Evolutionary conservation across 2,797 vertebrate genomes (phyloP).

Genomic region (Pseudochirops cupreus): DNA sequence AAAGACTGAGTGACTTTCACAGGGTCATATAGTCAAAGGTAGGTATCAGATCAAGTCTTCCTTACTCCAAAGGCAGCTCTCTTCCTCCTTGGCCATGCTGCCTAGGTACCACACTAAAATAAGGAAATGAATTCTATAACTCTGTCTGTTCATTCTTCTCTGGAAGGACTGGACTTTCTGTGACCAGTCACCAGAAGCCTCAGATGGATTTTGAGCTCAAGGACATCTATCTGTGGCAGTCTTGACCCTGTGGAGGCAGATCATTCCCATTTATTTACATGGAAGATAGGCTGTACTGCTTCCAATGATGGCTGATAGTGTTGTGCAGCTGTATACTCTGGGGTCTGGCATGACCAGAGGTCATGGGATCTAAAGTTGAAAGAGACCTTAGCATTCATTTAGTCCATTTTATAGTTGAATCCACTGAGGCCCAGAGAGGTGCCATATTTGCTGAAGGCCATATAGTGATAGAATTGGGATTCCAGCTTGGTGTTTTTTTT

Average conservation of each 20-base stretch:
- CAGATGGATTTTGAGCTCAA: background rate
- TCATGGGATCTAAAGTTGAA: background rate
- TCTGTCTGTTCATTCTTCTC: background rate
- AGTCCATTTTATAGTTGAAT: background rate
- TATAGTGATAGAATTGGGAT: background rate
- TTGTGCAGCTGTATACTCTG: background rate
- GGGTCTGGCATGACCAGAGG: background rate
- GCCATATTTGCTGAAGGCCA: background rate
- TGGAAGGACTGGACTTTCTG: background rate
- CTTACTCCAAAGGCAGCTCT: background rate
- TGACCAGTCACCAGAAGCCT: background rate
- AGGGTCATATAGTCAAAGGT: background rate
- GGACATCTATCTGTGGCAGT: background rate
- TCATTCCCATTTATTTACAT: background rate
- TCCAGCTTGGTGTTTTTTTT: background rate
- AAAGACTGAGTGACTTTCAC: background rate
- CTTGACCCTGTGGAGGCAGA: background rate
- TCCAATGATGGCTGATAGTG: background rate
- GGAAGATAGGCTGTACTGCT: background rate
- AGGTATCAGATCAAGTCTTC: background rate
- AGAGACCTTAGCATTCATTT: background rate
- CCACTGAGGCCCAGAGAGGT: background rate
- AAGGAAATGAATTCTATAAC: background rate
- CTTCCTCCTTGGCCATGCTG: background rate
- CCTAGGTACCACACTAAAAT: background rate